Percentiles rank a stretch among this genome's conserved stretches.
Conservation (phyloP, 1,140 invertebrate species). For the Drosophila tani region DNA sequence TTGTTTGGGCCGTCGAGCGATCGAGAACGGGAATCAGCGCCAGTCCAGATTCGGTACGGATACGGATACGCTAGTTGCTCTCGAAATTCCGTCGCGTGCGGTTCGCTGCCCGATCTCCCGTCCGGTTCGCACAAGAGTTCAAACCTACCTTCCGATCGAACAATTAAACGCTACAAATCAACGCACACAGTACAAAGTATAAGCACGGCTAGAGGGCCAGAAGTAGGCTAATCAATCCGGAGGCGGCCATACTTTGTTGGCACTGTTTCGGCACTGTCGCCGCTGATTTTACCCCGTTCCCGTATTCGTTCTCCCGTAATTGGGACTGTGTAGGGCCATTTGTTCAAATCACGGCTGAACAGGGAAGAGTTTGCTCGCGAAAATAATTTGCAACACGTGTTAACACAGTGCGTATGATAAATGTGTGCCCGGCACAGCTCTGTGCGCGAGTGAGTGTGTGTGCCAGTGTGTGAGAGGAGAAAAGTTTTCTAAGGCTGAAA, state of each 20-base stretch:
- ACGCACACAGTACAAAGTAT: constrained; percentile 30
- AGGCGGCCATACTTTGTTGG: constrained; percentile 41
- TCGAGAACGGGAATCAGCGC: constrained; percentile 10
- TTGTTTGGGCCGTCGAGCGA: constrained; percentile 16
- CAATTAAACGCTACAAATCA: constrained; percentile 14
- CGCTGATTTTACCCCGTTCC: constrained; percentile 12
- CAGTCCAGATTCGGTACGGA: constrained; percentile 8
- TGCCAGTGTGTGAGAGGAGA: constrained; percentile 23
- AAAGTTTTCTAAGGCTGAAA: constrained; percentile 18
- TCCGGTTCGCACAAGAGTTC: constrained; percentile 40
- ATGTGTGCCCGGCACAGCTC: constrained; percentile 30
- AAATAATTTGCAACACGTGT: constrained; percentile 75
- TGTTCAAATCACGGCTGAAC: constrained; percentile 60
- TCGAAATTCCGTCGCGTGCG: constrained; percentile 60
- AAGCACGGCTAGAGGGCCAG: not conserved
- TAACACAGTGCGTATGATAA: constrained; percentile 72
- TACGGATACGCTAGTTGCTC: constrained; percentile 60
- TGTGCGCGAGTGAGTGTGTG: constrained; percentile 16
- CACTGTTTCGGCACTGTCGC: constrained; percentile 34
- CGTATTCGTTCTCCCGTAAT: constrained; percentile 17
- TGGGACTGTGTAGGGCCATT: constrained; percentile 52
- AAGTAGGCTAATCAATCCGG: constrained; percentile 26
- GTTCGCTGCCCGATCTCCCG: constrained; percentile 52
- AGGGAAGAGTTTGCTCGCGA: constrained; percentile 42
- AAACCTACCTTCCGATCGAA: constrained; percentile 23